Conservation (phyloP, 2,797 vertebrate genomes). For the Hippoglossus hippoglossus region DNA sequence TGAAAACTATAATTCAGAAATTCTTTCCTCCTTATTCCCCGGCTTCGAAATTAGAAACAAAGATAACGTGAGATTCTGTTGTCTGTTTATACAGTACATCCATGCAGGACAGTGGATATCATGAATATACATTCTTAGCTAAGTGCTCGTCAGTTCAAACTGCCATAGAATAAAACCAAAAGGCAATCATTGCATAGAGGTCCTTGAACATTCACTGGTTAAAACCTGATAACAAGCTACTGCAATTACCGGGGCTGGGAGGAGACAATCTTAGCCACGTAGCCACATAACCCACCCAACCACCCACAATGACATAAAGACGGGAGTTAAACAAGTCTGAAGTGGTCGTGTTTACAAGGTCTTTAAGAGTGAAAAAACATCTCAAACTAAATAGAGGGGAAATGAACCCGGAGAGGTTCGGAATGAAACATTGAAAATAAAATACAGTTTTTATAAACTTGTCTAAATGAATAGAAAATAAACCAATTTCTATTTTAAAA, state of each 20-base stretch:
- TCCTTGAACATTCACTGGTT: constrained; percentile 68
- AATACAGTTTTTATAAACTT: constrained; percentile 3
- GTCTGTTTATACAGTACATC: constrained; percentile 47
- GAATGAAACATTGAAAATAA: constrained; percentile 28
- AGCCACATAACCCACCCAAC: not conserved
- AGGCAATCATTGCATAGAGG: constrained; percentile 81
- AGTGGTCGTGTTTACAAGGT: constrained; percentile 14
- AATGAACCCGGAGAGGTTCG: not conserved
- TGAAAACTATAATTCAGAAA: constrained; percentile 27
- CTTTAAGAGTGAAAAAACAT: constrained; percentile 12
- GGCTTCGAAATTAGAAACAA: constrained; percentile 18
- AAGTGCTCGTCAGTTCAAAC: constrained; percentile 69
- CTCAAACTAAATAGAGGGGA: not conserved
- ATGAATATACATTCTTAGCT: constrained; percentile 70
- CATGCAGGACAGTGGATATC: constrained; percentile 54
- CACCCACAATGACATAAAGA: not conserved
- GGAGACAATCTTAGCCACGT: constrained; percentile 37
- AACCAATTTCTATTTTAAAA: constrained; percentile 17
- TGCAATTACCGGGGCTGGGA: constrained; percentile 40
- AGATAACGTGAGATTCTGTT: constrained; percentile 36
- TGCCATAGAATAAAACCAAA: constrained; percentile 58
- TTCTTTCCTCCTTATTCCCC: constrained; percentile 1
- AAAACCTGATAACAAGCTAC: constrained; percentile 63
- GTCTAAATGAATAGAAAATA: constrained; percentile 35
- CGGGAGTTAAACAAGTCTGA: constrained; percentile 1